Evolutionary conservation across 2,113 vertebrate species (phyloP).

Genomic region (Chloropsis cyanopogon): DNA sequence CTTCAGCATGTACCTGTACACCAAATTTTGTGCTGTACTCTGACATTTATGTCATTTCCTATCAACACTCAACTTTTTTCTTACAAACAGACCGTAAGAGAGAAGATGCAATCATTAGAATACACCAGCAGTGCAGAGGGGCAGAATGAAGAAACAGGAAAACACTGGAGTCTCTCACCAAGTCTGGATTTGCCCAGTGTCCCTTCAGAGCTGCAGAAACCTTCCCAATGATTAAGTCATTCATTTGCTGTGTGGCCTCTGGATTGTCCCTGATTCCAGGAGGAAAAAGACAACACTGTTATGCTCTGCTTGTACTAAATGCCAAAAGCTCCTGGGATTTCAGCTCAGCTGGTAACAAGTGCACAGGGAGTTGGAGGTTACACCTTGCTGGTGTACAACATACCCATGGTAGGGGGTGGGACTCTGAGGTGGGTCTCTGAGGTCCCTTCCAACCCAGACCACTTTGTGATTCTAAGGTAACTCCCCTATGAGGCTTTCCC

Average conservation of each 20-base stretch:
- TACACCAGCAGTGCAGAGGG: neutral
- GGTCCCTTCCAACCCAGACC: neutral
- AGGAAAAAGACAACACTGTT: neutral
- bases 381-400: neutral
- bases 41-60: neutral
- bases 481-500: neutral
- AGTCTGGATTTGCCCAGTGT: conserved; percentile 96
- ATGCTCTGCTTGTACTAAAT: neutral
- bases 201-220: conserved; percentile 96
- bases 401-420: neutral
- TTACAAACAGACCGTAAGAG: neutral
- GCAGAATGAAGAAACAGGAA: neutral
- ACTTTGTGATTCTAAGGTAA: too few relatives aligned
- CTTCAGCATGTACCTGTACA: neutral
- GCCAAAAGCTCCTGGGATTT: neutral
- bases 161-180: conserved; percentile 76
- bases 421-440: too few relatives aligned
- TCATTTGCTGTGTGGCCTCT: conserved; percentile 98
- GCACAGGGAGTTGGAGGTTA: neutral
- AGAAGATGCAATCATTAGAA: neutral
- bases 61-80: neutral
- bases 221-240: conserved; percentile 94
- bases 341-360: neutral
- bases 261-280: conserved; percentile 86
- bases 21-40: neutral